Percentiles rank a stretch among this genome's conserved stretches.
Conservation (phyloP, 2,888 invertebrate genomes). For the Fragum sueziense region DNA sequence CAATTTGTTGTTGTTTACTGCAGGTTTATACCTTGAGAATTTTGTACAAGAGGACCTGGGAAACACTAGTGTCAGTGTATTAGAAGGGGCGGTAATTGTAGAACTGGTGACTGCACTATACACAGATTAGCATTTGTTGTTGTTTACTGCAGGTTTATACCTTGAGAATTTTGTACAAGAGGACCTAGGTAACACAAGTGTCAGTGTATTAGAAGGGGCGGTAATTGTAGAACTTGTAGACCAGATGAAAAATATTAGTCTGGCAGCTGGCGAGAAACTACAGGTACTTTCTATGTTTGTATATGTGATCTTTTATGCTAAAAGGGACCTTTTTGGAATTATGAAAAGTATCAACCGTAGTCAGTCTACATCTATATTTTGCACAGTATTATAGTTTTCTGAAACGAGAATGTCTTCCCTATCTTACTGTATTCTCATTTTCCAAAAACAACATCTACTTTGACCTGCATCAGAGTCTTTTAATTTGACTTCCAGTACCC, state of each 20-base stretch:
- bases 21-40: slow-evolving; percentile 90
- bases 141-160: slow-evolving; percentile 85
- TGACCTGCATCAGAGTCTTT: no score
- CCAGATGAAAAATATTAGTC: slow-evolving; percentile 65
- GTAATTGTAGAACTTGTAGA: slow-evolving; percentile 84
- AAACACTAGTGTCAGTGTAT: slow-evolving; percentile 89
- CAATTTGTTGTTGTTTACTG: slow-evolving; percentile 36
- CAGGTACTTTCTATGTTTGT: slow-evolving; percentile 73
- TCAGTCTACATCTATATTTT: no score
- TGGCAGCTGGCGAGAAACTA: slow-evolving; percentile 70
- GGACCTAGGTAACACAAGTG: slow-evolving; percentile 89
- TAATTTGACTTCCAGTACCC: no score
- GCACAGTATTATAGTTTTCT: neutral
- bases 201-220: slow-evolving; percentile 90
- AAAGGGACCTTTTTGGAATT: no score
- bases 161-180: slow-evolving; percentile 90
- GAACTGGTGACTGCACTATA: no score
- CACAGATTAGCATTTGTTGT: no score
- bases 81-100: slow-evolving; percentile 88
- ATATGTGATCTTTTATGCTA: no score
- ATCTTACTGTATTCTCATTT: no score
- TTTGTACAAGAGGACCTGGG: slow-evolving; percentile 88
- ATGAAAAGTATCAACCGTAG: no score
- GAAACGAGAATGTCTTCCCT: no score
- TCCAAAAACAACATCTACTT: no score